Base-by-base conservation (phyloP, 1,140 invertebrate species). In the Brachionus paranguensis region DNA sequence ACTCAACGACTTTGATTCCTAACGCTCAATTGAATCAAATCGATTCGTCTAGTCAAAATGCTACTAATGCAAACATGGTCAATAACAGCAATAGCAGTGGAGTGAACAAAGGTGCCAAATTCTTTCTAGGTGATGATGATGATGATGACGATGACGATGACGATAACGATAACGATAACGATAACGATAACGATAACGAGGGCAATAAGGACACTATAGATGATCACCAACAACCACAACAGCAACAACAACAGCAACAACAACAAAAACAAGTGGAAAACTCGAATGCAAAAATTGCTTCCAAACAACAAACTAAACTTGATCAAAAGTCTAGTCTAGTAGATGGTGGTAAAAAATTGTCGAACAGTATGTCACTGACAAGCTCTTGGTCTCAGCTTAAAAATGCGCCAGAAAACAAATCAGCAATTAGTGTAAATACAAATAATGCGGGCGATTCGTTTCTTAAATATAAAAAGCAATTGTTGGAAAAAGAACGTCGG, bases 381-480 rank as follows among this genome's bases (percentile, higher is more conserved):
- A 27, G 33, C 33, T 81, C 78, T 7, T 81, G 78, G 78, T 60
- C 78, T 33, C 64, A 60, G 45, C 17, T 81, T 10, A 81, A 81
- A 47, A 79, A 79, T 60, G 14, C 20, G n/a, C 24, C 45, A 41
- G 50, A 53, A 55, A 41, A 64, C 5, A 53, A 64, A 60, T 60
- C 64, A 7, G 5, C 50, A 17, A 20, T 64, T 17, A 41, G 53
- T 60, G 53, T 60, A 60, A 60, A 60, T 60, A 60, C 50, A 2
- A 60, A 24, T 47, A 81, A 45, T 81, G 45, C 72, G 8, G 78
- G 37, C 29, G 78, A 81, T 68, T 60, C 78, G 3, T 81, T 81
- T 81, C 78, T 64, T 37, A 81, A 81, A 29, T 81, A 81, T 47
- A 81, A 81, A 68, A 10, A 45, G 10, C 53, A 81, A 68, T 47